These are phyloP conservation scores for Formica exsecta DNA, from an alignment of 1,140 invertebrate species.

Conservation along the genomic window DNA sequence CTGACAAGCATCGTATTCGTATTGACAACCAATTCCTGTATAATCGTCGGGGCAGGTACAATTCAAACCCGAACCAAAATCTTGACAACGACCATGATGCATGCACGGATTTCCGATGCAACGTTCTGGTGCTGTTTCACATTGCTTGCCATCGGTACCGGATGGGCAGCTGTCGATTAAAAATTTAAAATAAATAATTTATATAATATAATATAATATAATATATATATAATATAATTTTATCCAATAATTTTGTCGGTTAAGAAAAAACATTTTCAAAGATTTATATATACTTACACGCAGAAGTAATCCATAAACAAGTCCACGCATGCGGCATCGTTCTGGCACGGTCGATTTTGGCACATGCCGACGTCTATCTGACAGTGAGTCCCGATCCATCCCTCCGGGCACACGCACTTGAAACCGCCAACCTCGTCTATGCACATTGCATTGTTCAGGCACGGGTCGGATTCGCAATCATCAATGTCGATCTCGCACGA, in stretches of 20 bases:
- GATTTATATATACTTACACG: slow-evolving; percentile 89
- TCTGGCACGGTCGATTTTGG: slow-evolving; percentile 94
- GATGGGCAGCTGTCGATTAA: slow-evolving; percentile 91
- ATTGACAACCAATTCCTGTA: slow-evolving; percentile 96
- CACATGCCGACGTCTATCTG: slow-evolving; percentile 96
- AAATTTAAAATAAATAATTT: slow-evolving; percentile 1
- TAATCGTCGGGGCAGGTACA: slow-evolving; percentile 96
- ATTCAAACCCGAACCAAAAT: slow-evolving; percentile 97
- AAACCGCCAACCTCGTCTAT: slow-evolving; percentile 94
- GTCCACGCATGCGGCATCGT: slow-evolving; percentile 96
- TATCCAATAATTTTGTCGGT: background rate
- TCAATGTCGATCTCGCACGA: slow-evolving; percentile 95
- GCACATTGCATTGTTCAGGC: slow-evolving; percentile 95
- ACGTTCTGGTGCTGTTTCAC: slow-evolving; percentile 97
- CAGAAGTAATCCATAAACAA: slow-evolving; percentile 98
- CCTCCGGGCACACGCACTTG: slow-evolving; percentile 93
- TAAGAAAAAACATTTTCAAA: background rate
- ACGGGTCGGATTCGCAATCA: slow-evolving; percentile 95
- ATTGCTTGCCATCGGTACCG: slow-evolving; percentile 97
- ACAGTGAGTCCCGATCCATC: slow-evolving; percentile 96
- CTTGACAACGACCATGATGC: slow-evolving; percentile 97
- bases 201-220: too few relatives aligned
- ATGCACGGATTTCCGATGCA: slow-evolving; percentile 98
- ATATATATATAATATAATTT: too few relatives aligned
- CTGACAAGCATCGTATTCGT: slow-evolving; percentile 96